Conservation (phyloP, 2,797 vertebrate genomes). For the Odontamblyopus lacepedii region DNA sequence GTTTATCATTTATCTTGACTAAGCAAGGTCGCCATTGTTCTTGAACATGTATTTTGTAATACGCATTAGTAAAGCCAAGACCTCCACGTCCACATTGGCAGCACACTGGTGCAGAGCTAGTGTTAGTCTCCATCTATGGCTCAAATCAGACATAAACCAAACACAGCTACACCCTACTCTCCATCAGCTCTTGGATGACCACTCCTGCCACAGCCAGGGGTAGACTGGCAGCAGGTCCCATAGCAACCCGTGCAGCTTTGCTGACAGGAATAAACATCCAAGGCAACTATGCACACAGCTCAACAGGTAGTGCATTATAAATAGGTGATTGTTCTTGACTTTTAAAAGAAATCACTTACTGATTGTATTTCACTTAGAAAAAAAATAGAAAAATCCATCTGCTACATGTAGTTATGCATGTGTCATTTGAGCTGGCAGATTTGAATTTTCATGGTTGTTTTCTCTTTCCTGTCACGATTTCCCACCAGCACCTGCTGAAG, state of each 20-base stretch:
- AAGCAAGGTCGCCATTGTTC: neutral
- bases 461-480: constrained; percentile 21
- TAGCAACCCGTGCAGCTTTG: constrained; percentile 55
- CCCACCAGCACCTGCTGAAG: constrained; percentile 45
- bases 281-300: constrained; percentile 40
- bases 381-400: constrained; percentile 9
- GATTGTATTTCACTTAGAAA: constrained; percentile 3
- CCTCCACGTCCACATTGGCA: neutral
- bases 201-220: constrained; percentile 24
- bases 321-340: constrained; percentile 14
- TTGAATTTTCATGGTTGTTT: constrained; percentile 59
- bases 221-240: constrained; percentile 45
- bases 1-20: neutral
- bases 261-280: constrained; percentile 41
- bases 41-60: neutral
- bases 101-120: fast-evolving
- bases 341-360: neutral
- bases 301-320: constrained; percentile 26
- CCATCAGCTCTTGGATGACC: constrained; percentile 13
- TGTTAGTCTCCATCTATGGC: neutral
- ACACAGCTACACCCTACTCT: constrained; percentile 15
- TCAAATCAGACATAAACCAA: neutral
- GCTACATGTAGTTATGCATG: constrained; percentile 20
- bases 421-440: constrained; percentile 56
- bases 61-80: neutral